Conservation (phyloP, 1,140 invertebrate species). For the Bombus sylvicola region DNA sequence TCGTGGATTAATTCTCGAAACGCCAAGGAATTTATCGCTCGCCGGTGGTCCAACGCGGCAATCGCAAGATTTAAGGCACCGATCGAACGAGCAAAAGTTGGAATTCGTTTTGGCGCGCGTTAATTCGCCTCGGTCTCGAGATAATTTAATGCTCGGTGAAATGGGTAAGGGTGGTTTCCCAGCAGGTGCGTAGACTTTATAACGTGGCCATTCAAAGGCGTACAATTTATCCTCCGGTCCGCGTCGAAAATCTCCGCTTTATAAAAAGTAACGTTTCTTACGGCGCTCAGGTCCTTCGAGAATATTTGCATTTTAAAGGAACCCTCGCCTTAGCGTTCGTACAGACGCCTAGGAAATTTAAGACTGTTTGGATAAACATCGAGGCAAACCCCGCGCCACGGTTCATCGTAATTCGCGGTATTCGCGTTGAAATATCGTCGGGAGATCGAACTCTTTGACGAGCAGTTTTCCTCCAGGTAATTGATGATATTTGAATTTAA, state of each 20-base stretch:
- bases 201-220: not conserved
- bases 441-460: not conserved
- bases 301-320: conserved; percentile 80
- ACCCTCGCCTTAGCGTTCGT: conserved; percentile 48
- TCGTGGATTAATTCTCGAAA: conserved; percentile 30
- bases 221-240: conserved; percentile 54
- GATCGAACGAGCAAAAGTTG: conserved; percentile 49
- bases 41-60: not conserved
- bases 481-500: not conserved
- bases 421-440: conserved; percentile 52
- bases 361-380: too few species aligned
- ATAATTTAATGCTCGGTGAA: conserved; percentile 22
- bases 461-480: not conserved
- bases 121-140: conserved; percentile 38
- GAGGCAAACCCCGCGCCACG: too few species aligned
- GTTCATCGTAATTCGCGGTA: conserved; percentile 60
- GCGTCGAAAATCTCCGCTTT: conserved; percentile 61
- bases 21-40: conserved; percentile 39
- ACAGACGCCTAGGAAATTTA: conserved; percentile 56
- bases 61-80: conserved; percentile 40
- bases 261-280: conserved; percentile 73
- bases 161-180: too few species aligned
- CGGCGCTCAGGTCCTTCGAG: conserved; percentile 54
- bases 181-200: conserved; percentile 40
- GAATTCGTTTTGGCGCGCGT: conserved; percentile 49